Evolutionary conservation across 2,888 invertebrate genomes (phyloP), one percentile per base, ranked within the genome.

Genomic region (Thalpophila matura): DNA sequence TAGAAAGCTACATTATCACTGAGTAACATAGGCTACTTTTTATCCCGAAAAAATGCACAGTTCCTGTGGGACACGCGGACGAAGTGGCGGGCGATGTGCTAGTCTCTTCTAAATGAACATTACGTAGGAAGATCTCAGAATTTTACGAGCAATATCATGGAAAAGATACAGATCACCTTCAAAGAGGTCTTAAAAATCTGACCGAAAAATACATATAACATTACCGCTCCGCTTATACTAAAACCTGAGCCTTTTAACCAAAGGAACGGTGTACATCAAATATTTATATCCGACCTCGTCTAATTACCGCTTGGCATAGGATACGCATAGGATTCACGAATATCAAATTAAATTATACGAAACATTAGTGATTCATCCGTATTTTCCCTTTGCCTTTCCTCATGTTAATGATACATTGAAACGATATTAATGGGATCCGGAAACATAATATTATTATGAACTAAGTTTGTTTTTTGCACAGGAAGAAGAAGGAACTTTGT

Each of bases 261-360:
- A 56, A 60, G 38, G 35, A 37, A 24, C 24, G 14, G 31, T 12
- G 56, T 38, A 22, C 42, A 55, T 74, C 37, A 68, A 68, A 68
- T 68, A 74, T 72, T 72, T 55, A 59, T 62, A 24, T 9, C 22
- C 18, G 4, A 26, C 51, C 53, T 6, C 37, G 26, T 38, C 62
- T 49, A 40, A 46, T 69, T 59, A 53, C 53, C 26, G 33, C 33
- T 22, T 20, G 24, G 45, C 37, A 14, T 49, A 12, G 7, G 24
- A 29, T 31, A 42, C 40, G 67, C 57, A 51, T 18, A 40, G 31
- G 27, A 51, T 55, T 33, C 37, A 33, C 16, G 42, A 12, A 62
- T 62, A 55, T 65, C 29, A 68, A 56, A 74, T 61, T 61, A 49
- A 54, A 35, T 72, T 69, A 55, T 50, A 47, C 42, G 26, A 33